Evolutionary conservation across 2,113 vertebrate genomes (phyloP).

Genomic region (Chionodraco myersi): DNA sequence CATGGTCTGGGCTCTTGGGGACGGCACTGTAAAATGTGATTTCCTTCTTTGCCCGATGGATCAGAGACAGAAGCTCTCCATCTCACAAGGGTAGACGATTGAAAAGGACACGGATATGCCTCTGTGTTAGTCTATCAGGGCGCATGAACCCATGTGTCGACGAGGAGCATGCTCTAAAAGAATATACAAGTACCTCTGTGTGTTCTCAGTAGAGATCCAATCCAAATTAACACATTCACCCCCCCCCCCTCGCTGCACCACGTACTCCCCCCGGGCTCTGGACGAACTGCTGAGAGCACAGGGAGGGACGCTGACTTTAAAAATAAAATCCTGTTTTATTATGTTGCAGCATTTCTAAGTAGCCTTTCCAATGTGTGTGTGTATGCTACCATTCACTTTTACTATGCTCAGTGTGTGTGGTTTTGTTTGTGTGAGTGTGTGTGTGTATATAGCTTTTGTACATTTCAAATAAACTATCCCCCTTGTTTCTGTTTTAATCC

Average conservation of each 20-base stretch:
- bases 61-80: constrained; percentile 60
- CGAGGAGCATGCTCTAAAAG: constrained; percentile 74
- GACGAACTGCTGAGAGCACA: constrained; percentile 65
- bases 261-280: constrained; percentile 50
- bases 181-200: constrained; percentile 83
- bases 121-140: constrained; percentile 55
- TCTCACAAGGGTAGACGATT: constrained; percentile 64
- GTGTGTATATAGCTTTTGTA: constrained; percentile 97
- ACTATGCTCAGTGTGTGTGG: constrained; percentile 85
- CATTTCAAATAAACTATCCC: constrained; percentile 92
- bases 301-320: constrained; percentile 75
- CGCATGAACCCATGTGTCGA: constrained; percentile 54
- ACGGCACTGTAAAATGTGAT: constrained; percentile 46
- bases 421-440: constrained; percentile 82
- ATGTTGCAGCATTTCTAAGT: constrained; percentile 70
- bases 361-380: constrained; percentile 70
- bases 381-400: constrained; percentile 64
- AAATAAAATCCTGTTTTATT: constrained; percentile 63
- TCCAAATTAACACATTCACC: constrained; percentile 76
- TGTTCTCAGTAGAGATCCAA: constrained; percentile 70
- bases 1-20: constrained; percentile 41
- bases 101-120: constrained; percentile 70
- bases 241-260: constrained; percentile 10
- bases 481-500: constrained; percentile 76
- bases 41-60: constrained; percentile 56